Base-by-base conservation (phyloP, 2,797 vertebrate species). In the Poeciliopsis presidionis region DNA sequence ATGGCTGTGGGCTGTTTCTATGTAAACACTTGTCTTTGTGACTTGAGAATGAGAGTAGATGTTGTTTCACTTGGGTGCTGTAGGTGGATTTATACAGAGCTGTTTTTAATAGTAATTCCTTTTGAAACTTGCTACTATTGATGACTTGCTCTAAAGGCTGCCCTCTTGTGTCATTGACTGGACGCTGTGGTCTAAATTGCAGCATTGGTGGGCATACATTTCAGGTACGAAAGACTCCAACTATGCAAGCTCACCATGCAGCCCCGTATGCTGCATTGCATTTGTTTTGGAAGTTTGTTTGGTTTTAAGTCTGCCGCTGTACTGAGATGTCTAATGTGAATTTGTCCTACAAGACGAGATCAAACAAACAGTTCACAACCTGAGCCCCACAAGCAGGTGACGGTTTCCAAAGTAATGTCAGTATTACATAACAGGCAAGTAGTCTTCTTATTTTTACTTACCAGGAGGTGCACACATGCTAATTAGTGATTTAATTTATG, bases 101-200 rank as follows among this genome's bases (percentile, higher is more conserved):
- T 82, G 33, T 39, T 53, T 9, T 4, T 5, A 53, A 6, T 55
- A 3, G 14, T 39, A 39, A n/a, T 65, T 46, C 13, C 45, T 76
- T 46, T 65, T 81, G 71, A 20, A 12, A 72, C n/a, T 28, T 81
- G 72, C 28, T 14, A 72, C n/a, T 28, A 47, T 39, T 59, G 59
- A 86, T 80, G 82, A 74, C 57, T 73, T 81, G 47, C 81, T 88
- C 78, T 81, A 41, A 90, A 94, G 80, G 45, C 89, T 92, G 92
- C 94, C 92, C 90, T 87, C 93, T 94, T 92, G 93, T 94, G 94
- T 88, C 86, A 39, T 74, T 82, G 33, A 70, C 79, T 3, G 77
- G 81, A 73, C 79, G 84, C 47, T 92, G 81, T 84, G 43, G 73
- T 74, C 74, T 70, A 28, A 83, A 74, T 75, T 82, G 75, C 81